Conservation (phyloP, 2,797 vertebrate genomes). For the Buphagus erythrorhynchus region DNA sequence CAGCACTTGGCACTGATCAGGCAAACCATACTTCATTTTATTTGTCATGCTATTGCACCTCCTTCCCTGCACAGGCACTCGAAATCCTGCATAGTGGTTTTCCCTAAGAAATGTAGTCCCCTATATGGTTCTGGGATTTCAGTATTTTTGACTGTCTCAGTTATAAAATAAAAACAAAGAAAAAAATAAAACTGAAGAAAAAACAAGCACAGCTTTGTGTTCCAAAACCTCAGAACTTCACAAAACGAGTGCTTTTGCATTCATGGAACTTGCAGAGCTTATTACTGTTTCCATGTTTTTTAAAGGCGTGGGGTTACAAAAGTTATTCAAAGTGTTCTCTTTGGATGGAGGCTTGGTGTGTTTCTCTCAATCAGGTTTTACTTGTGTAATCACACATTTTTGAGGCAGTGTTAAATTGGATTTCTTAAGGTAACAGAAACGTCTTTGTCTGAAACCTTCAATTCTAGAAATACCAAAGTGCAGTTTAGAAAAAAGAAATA, state of each 20-base stretch:
- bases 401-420: not conserved
- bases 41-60: not conserved
- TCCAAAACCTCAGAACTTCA: not conserved
- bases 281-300: constrained; percentile 2
- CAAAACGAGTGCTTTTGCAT: not conserved
- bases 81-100: not conserved
- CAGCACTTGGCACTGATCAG: not conserved
- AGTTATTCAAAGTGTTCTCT: not conserved
- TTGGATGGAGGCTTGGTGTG: not conserved
- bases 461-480: constrained; percentile 27
- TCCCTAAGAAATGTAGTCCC: not conserved
- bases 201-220: not conserved
- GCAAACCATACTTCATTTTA: accelerated
- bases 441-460: constrained; percentile 66
- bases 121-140: not conserved
- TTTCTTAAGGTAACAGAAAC: constrained; percentile 58
- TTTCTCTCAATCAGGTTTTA: not conserved
- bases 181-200: not conserved
- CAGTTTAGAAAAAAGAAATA: constrained; percentile 68
- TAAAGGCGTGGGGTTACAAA: not conserved
- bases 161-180: not conserved
- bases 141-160: not conserved
- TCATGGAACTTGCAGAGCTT: not conserved
- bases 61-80: not conserved
- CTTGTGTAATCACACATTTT: not conserved